Evolutionary conservation across 2,888 invertebrate genomes (phyloP), one percentile per base, ranked within the genome.

Genomic region (Drosophila anomalata): DNA sequence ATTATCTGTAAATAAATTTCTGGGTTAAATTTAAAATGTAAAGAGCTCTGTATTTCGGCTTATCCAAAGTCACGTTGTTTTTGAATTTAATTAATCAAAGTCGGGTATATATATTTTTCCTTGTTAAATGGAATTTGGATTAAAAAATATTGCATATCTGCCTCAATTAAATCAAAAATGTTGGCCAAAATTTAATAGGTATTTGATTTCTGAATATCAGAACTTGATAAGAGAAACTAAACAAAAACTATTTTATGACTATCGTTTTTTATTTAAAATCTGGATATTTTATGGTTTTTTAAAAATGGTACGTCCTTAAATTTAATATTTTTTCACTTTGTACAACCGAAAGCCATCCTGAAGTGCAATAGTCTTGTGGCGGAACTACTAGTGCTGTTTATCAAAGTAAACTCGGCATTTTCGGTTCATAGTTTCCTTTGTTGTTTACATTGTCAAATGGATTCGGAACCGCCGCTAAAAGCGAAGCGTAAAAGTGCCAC

Each of bases 391-490:
- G 59, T 59, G 17, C 60, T 62, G 61, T 62, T 62, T 62, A 62
- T 62, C 59, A 59, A 62, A 59, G 59, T 50, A 48, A 62, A 62
- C 59, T 55, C 31, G 31, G 61, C 59, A 26, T 65, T 65, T 63
- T 54, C 53, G 63, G 65, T 29, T n/a, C 46, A 52, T 51, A 42
- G 67, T 66, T 66, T 50, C 42, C 47, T 56, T 67, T 65, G 63
- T 67, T 56, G 67, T 67, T 67, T 58, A 52, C 50, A 67, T 51
- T 67, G 63, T 57, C 41, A 65, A 71, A 71, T 52, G 51, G 39
- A 41, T 75, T 65, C 17, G 63, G 63, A 46, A 26, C 44, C 53
- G 41, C 17, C 41, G 54, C 48, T 65, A 67, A 73, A 46, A 73
- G 46, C 39, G 42, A 42, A 50, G 50, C 47, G 50, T 47, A 73